Conservation (phyloP, 2,888 invertebrate genomes). For the Calliopum simillimum region DNA sequence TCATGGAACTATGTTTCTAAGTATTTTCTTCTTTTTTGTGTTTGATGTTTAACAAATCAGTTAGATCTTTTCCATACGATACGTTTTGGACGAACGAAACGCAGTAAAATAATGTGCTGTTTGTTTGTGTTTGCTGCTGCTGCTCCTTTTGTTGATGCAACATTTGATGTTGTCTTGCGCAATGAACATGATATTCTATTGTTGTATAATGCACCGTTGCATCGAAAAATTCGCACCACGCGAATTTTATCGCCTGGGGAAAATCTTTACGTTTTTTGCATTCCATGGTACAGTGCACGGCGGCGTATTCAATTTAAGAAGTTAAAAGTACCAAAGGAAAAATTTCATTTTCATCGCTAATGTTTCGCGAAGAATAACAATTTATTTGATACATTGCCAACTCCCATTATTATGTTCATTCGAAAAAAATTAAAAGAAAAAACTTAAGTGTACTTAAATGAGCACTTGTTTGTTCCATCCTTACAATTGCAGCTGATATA, state of each 20-base stretch:
- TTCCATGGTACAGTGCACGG: neutral
- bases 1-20: too few species aligned
- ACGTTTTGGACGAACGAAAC: too few species aligned
- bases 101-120: too few species aligned
- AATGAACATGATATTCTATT: conserved; percentile 28
- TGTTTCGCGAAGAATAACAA: too few species aligned
- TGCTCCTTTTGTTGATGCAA: conserved; percentile 5
- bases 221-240: conserved; percentile 5
- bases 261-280: conserved; percentile 12
- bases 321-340: neutral
- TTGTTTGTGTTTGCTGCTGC: neutral
- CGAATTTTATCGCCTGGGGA: conserved; percentile 18
- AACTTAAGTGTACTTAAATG: too few species aligned
- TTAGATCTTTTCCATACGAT: too few species aligned
- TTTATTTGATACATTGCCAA: too few species aligned
- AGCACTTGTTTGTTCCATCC: too few species aligned
- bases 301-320: neutral
- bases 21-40: too few species aligned
- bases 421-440: conserved; percentile 6
- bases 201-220: conserved; percentile 1
- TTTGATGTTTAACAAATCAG: too few species aligned
- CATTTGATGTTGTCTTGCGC: conserved; percentile 2
- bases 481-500: too few species aligned
- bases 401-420: neutral
- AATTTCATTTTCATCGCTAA: too few species aligned